Percentiles rank a stretch among this genome's conserved stretches.
phyloP scores from a whole-genome alignment of 2,113 vertebrate species.

The Cygnus atratus region DNA sequence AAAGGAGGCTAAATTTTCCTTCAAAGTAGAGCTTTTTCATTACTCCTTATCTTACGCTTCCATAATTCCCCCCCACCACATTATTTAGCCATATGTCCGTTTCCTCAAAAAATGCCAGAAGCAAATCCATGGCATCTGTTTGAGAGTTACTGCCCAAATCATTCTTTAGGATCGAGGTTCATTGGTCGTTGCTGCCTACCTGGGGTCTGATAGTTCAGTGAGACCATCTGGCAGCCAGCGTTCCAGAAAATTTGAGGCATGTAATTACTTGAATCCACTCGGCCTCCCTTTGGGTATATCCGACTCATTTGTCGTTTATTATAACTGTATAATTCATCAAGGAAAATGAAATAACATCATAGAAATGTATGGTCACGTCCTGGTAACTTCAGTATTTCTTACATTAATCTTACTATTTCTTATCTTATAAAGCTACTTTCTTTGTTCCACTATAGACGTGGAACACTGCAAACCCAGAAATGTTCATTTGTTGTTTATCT shows the following conservation, averaged over 20 bases:
- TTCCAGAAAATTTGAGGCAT: conserved; percentile 99
- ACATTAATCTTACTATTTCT: not conserved
- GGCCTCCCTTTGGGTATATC: conserved; percentile 99
- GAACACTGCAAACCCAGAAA: not conserved
- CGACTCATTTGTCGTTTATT: conserved; percentile 99
- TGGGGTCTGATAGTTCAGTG: conserved; percentile 99
- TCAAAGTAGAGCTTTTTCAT: not conserved
- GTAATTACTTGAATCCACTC: conserved; percentile 99
- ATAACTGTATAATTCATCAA: conserved; percentile 88
- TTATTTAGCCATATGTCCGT: conserved; percentile 71
- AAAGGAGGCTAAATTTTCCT: conserved; percentile 10
- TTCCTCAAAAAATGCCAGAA: conserved; percentile 66
- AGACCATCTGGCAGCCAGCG: conserved; percentile 99
- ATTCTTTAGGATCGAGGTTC: conserved; percentile 65
- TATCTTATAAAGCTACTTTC: not conserved
- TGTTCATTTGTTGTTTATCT: not conserved
- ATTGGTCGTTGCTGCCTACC: conserved; percentile 81
- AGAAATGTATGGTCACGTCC: not conserved
- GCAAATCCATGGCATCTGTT: conserved; percentile 68
- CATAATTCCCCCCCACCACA: conserved; percentile 15
- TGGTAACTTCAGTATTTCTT: not conserved
- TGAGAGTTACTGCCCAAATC: conserved; percentile 9
- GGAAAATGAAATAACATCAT: conserved; percentile 67
- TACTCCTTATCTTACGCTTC: conserved; percentile 47
- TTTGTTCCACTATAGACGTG: not conserved